phyloP scores from a whole-genome alignment of 2,888 invertebrate species.

The Theretra japonica region DNA sequence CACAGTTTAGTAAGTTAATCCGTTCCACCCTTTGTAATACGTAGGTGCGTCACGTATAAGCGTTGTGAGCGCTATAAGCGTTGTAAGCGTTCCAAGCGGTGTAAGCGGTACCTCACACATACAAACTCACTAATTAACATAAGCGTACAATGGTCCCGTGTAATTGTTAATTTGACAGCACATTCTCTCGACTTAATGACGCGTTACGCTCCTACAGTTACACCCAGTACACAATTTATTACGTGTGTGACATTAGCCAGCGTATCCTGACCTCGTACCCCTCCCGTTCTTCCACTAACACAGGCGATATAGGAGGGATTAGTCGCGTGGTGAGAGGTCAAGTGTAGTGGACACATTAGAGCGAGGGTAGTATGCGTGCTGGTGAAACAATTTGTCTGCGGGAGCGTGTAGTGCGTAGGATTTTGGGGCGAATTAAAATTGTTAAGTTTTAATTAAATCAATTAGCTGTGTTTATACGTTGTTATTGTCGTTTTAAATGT shows the following conservation, averaged over 20 bases:
- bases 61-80: too few species aligned
- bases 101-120: slow-evolving; percentile 40
- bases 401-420: slow-evolving; percentile 44
- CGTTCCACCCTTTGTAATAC: neutral
- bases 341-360: slow-evolving; percentile 62
- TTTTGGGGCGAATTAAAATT: slow-evolving; percentile 32
- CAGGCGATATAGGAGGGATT: neutral
- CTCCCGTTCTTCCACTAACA: slow-evolving; percentile 13
- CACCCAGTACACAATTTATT: slow-evolving; percentile 50
- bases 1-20: neutral
- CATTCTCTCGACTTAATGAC: slow-evolving; percentile 77
- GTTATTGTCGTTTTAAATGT: neutral
- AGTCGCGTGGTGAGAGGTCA: slow-evolving; percentile 39
- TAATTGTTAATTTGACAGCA: slow-evolving; percentile 82
- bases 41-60: neutral
- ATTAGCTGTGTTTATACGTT: slow-evolving; percentile 28
- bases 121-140: slow-evolving; percentile 79
- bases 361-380: slow-evolving; percentile 67
- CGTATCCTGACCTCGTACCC: slow-evolving; percentile 43
- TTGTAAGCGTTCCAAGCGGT: too few species aligned
- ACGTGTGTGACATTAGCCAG: slow-evolving; percentile 55
- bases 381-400: slow-evolving; percentile 71
- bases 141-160: slow-evolving; percentile 67
- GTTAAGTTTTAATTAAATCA: slow-evolving; percentile 26
- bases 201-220: slow-evolving; percentile 61